Conservation (phyloP, 2,113 vertebrate genomes). For the Epinephelus fuscoguttatus region DNA sequence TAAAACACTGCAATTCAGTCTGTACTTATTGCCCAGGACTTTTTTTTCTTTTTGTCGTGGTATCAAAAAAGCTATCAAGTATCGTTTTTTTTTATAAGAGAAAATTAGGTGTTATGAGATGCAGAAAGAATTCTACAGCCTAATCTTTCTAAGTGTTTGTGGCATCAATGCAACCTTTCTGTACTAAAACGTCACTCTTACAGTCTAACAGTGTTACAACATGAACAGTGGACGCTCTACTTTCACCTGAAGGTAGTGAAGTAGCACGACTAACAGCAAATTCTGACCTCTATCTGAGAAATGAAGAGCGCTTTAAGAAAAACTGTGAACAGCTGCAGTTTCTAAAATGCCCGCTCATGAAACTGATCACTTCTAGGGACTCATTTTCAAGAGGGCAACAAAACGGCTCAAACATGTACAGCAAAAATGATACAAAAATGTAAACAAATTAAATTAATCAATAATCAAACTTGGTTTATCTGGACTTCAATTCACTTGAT, state of each 20-base stretch:
- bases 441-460: conserved; percentile 46
- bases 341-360: conserved; percentile 27
- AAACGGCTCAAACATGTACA: conserved; percentile 32
- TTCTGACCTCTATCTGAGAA: conserved; percentile 19
- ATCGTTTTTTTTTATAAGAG: background rate
- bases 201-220: background rate
- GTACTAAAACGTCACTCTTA: conserved; percentile 17
- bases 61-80: no score
- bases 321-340: conserved; percentile 24
- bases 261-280: conserved; percentile 21
- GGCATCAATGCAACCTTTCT: background rate
- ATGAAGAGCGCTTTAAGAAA: conserved; percentile 21
- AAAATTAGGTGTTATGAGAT: background rate
- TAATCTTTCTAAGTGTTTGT: background rate
- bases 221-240: conserved; percentile 8
- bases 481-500: conserved; percentile 67
- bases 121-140: conserved; percentile 34
- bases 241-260: conserved; percentile 21
- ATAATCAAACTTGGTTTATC: conserved; percentile 39
- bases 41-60: no score
- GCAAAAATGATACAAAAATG: conserved; percentile 49
- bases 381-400: conserved; percentile 23
- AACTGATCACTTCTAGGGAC: background rate
- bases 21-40: no score
- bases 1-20: no score